A percentile compares a stretch with the other conserved stretches of the same genome.
Evolutionary conservation across 2,113 vertebrate species (phyloP).

Genomic region (Haliaeetus leucogaster): DNA sequence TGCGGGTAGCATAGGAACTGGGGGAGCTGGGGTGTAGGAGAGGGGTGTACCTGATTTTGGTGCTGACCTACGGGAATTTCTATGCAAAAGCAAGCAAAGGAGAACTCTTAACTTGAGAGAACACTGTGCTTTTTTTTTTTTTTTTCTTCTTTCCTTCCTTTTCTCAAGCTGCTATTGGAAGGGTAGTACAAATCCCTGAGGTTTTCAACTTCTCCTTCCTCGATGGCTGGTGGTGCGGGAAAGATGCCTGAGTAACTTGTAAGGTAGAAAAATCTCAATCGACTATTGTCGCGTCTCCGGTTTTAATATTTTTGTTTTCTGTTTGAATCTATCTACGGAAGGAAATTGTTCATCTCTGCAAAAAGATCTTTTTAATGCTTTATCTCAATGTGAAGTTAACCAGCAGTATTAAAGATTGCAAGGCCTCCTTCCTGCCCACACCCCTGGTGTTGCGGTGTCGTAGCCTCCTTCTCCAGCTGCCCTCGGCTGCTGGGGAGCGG

Average conservation of each 20-base stretch:
- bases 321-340: not conserved
- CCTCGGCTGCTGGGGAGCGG: not conserved
- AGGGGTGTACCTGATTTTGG: constrained; percentile 38
- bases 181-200: constrained; percentile 13
- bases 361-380: not conserved
- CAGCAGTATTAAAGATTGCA: not conserved
- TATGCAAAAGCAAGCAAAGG: constrained; percentile 63
- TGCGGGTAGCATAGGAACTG: not conserved
- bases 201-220: constrained; percentile 10
- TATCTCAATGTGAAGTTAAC: constrained; percentile 20
- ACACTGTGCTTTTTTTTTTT: constrained; percentile 48
- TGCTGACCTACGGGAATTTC: constrained; percentile 65
- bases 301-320: not conserved
- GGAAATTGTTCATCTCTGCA: constrained; percentile 21
- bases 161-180: constrained; percentile 62
- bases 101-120: constrained; percentile 54
- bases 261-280: not conserved
- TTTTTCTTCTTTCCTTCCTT: constrained; percentile 14
- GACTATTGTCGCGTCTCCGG: not conserved
- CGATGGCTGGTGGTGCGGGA: not conserved
- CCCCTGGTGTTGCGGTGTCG: not conserved
- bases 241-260: not conserved
- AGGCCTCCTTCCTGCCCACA: not conserved
- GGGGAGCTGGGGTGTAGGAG: not conserved
- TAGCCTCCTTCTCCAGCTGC: not conserved